Conservation (phyloP, 2,888 invertebrate genomes). For the Empis livida region DNA sequence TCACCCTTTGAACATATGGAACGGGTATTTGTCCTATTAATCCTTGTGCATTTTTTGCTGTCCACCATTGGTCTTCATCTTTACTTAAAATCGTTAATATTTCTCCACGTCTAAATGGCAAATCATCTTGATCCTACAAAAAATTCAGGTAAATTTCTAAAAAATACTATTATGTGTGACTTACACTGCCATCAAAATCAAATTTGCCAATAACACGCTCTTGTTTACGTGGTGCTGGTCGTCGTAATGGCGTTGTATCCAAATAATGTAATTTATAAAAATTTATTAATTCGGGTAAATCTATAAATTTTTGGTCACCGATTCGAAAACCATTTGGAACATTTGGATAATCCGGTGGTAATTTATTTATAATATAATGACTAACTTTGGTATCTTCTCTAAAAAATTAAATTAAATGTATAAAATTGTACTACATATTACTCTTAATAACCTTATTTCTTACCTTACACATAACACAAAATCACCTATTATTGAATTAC, state of each 20-base stretch:
- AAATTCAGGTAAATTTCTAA: background rate
- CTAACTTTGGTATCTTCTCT: slow-evolving; percentile 93
- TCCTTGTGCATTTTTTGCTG: slow-evolving; percentile 78
- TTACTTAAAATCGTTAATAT: slow-evolving; percentile 81
- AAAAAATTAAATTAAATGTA: slow-evolving; percentile 17
- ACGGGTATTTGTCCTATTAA: slow-evolving; percentile 90
- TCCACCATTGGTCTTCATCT: slow-evolving; percentile 99
- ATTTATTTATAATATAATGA: slow-evolving; percentile 95
- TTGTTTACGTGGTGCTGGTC: slow-evolving; percentile 59
- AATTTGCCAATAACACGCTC: slow-evolving; percentile 87
- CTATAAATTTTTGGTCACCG: slow-evolving; percentile 88
- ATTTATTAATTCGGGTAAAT: slow-evolving; percentile 77
- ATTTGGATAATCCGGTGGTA: slow-evolving; percentile 53
- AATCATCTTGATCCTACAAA: slow-evolving; percentile 78
- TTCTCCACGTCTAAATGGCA: slow-evolving; percentile 91
- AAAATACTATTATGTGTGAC: background rate
- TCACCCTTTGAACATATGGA: slow-evolving; percentile 79
- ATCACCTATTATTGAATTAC: slow-evolving; percentile 83
- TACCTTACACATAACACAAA: slow-evolving; percentile 90
- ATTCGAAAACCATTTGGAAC: slow-evolving; percentile 77
- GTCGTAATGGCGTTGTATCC: slow-evolving; percentile 86
- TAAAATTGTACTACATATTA: background rate
- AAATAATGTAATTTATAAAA: slow-evolving; percentile 95
- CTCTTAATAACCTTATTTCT: slow-evolving; percentile 12
- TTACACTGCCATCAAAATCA: slow-evolving; percentile 82